phyloP scores from a whole-genome alignment of 2,797 vertebrate genomes.

The Hapalemur alaotrensis region DNA sequence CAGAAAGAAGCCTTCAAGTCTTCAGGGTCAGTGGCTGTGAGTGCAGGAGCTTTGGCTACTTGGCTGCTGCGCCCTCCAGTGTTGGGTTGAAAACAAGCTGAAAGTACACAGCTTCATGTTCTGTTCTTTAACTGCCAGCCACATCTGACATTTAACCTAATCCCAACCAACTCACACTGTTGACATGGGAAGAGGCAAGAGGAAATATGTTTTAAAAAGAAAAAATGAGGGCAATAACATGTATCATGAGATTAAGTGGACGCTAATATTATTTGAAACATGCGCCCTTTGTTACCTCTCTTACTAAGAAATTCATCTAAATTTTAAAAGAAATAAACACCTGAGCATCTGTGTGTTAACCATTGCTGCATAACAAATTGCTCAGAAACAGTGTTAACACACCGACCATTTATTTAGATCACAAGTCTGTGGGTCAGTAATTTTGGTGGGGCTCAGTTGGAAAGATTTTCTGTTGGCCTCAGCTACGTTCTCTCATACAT shows the following conservation, averaged over 20 bases:
- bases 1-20: not conserved
- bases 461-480: constrained; percentile 10
- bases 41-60: not conserved
- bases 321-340: constrained; percentile 20
- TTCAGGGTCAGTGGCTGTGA: not conserved
- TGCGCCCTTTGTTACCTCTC: not conserved
- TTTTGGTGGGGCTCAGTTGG: not conserved
- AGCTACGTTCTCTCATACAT: not conserved
- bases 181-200: not conserved
- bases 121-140: not conserved
- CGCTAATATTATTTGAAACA: not conserved
- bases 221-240: not conserved
- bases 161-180: not conserved
- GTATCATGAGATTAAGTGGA: constrained; percentile 2
- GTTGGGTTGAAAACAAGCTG: not conserved
- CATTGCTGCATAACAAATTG: not conserved
- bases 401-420: not conserved
- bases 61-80: not conserved
- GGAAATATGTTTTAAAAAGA: not conserved
- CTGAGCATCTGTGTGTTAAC: not conserved
- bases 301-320: constrained; percentile 21
- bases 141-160: not conserved
- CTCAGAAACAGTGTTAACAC: not conserved
- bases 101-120: not conserved
- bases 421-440: not conserved